Conservation (phyloP, 2,797 vertebrate genomes). For the Lutjanus campechanus region DNA sequence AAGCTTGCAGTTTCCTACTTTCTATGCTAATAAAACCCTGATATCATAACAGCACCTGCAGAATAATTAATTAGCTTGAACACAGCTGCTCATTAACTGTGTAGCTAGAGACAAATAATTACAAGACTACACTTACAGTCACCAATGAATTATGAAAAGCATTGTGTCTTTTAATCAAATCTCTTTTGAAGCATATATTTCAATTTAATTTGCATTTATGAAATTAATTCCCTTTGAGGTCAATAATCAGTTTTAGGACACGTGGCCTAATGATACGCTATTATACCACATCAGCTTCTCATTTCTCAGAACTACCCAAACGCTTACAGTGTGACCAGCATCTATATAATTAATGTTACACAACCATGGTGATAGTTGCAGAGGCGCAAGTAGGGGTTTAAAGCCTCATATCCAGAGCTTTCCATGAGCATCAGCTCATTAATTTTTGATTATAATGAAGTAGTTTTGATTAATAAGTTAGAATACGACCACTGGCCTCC, state of each 20-base stretch:
- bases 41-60: conserved; percentile 52
- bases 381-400: neutral
- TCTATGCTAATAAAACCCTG: conserved; percentile 43
- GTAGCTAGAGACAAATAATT: conserved; percentile 45
- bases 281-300: neutral
- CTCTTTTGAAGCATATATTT: conserved; percentile 39
- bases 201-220: conserved; percentile 31
- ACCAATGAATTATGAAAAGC: conserved; percentile 32
- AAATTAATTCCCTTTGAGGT: conserved; percentile 24
- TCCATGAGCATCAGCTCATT: too few relatives aligned
- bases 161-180: conserved; percentile 19
- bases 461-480: too few relatives aligned
- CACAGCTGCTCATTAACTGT: conserved; percentile 66
- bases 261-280: neutral
- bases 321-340: neutral
- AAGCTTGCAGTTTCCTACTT: conserved; percentile 25
- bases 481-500: too few relatives aligned
- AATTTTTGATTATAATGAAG: too few relatives aligned
- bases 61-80: conserved; percentile 50
- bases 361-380: neutral
- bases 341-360: neutral
- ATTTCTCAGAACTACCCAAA: neutral
- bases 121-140: conserved; percentile 20
- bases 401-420: neutral
- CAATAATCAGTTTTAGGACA: conserved; percentile 24